Base-by-base conservation (phyloP, 2,888 invertebrate species). In the Dolomedes plantarius region DNA sequence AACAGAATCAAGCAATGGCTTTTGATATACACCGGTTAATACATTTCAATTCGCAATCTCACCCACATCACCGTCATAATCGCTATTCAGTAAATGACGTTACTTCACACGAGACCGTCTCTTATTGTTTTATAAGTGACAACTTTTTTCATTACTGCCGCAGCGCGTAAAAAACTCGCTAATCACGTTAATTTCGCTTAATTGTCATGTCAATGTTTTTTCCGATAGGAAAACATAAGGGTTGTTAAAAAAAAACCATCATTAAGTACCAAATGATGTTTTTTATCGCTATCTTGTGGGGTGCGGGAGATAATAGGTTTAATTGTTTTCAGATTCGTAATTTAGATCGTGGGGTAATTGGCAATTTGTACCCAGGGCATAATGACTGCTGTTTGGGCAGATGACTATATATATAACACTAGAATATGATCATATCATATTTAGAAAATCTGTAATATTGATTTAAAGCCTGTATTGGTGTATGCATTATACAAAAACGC, bases 321-420 rank as follows among this genome's bases (percentile, higher is more conserved):
- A 85, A 85, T 85, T 85, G 83, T 85, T 83, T 83, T 83, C 83
- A 62, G 83, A 85, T 85, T 7, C 29, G 46, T 56, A 85, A 77
- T 85, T 67, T 19, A 36, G 46, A 29, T 31, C 50, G 67, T 56
- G 67, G 50, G 65, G 77, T 85, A 85, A 77, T 85, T 85, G 83
- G 83, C 68, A 85, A 85, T 78, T 78, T 85, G 29, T 56, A 23
- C 46, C 2, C 16, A 46, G 2, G 46, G 7, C 5, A 16, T 56
- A 56, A 56, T 56, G 56, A 56, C 3, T 19, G 36, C 9, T 5
- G 36, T 36, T 5, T 36, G 36, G 5, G 5, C 5, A 5, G 6
- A 5, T 9, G 36, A 36, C 36, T 7, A 36, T 36, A 36, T 5
- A 7, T 36, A 7, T 5, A 36, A 36, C 9, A 7, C 36, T 5